Evolutionary conservation across 1,140 invertebrate species (phyloP).

Genomic region (Heliconius nattereri): DNA sequence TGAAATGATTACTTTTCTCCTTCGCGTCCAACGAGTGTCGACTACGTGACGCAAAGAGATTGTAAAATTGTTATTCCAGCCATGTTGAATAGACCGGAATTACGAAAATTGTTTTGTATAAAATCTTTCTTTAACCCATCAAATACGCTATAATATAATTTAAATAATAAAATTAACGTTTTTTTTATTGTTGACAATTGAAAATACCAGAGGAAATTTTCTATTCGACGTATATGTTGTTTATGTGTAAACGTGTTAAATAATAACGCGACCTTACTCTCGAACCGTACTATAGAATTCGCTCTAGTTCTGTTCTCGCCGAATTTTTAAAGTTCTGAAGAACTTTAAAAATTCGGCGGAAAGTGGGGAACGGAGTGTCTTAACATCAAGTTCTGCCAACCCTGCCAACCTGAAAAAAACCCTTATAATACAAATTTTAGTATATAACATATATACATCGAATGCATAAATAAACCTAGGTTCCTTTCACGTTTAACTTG

Average conservation of each 20-base stretch:
- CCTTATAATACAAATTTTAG: neutral
- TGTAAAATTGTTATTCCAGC: constrained; percentile 76
- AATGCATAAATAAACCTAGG: neutral
- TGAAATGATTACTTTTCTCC: constrained; percentile 63
- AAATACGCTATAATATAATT: constrained; percentile 19
- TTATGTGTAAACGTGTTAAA: too few species aligned
- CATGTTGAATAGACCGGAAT: constrained; percentile 66
- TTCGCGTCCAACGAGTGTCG: constrained; percentile 56
- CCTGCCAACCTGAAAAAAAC: too few species aligned
- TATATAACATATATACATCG: neutral
- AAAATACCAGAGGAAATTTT: too few species aligned
- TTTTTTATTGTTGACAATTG: too few species aligned
- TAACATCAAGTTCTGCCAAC: too few species aligned
- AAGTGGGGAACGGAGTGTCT: too few species aligned
- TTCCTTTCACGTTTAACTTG: constrained; percentile 10
- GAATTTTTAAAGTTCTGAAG: too few species aligned
- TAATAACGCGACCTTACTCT: too few species aligned
- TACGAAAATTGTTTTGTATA: constrained; percentile 71
- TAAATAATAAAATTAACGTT: neutral
- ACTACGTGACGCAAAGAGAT: constrained; percentile 67
- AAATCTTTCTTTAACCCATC: constrained; percentile 51
- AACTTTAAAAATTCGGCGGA: too few species aligned
- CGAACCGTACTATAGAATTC: too few species aligned
- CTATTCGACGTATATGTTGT: too few species aligned
- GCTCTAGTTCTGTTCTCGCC: too few species aligned